Conservation (phyloP, 2,797 vertebrate species). For the Sardinella longiceps region DNA sequence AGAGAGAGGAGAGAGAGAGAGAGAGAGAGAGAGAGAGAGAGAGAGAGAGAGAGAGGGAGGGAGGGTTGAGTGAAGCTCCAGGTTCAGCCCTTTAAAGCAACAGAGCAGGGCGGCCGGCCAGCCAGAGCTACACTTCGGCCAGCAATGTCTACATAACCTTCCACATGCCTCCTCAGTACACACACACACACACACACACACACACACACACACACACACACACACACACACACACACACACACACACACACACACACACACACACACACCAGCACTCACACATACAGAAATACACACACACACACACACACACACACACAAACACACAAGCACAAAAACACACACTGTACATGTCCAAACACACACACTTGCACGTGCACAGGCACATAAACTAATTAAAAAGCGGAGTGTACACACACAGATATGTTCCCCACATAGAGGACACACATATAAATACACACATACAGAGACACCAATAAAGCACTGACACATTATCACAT, state of each 20-base stretch:
- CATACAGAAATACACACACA: background rate
- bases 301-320: background rate
- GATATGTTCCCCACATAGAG: background rate
- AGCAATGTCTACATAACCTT: constrained; percentile 61
- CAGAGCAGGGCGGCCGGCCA: constrained; percentile 38
- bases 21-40: constrained; percentile 5
- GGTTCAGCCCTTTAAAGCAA: constrained; percentile 71
- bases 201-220: background rate
- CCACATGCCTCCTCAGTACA: constrained; percentile 37
- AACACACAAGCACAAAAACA: background rate
- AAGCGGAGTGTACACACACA: background rate
- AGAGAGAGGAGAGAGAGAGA: constrained; percentile 52
- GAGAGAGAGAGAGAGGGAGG: constrained; percentile 39
- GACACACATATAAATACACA: background rate
- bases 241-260: background rate
- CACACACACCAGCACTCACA: background rate
- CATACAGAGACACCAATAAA: background rate
- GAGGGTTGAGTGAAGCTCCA: constrained; percentile 19
- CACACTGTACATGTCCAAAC: background rate
- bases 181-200: background rate
- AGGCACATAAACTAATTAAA: background rate
- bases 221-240: background rate
- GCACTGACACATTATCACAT: background rate
- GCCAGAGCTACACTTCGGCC: constrained; percentile 56
- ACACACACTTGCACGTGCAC: background rate